A percentile compares a stretch with the other conserved stretches of the same genome.
Conservation (phyloP, 2,888 invertebrate species). For the Octonoba sinensis region DNA sequence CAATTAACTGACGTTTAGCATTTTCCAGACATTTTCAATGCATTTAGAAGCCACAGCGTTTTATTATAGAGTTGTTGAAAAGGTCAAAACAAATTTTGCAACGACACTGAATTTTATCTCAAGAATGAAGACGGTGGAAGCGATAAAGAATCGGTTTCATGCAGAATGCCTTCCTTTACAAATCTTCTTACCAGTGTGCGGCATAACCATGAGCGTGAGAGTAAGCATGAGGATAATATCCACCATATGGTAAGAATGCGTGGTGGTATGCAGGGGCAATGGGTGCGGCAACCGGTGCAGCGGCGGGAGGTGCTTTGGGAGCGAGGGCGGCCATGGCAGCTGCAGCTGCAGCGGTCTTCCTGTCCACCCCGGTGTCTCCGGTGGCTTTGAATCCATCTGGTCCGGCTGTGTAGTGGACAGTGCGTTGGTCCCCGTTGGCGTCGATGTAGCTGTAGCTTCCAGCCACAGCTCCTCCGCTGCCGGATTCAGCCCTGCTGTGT, state of each 20-base stretch:
- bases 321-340: constrained; percentile 61
- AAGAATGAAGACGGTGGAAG: no score
- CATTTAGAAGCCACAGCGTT: no score
- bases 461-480: constrained; percentile 20
- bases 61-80: no score
- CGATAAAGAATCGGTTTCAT: no score
- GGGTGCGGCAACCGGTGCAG: background rate
- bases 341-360: constrained; percentile 62
- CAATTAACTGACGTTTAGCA: no score
- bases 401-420: constrained; percentile 59
- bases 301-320: constrained; percentile 41
- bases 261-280: background rate
- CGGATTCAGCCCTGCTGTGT: constrained; percentile 41
- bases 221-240: background rate
- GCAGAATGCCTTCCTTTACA: no score
- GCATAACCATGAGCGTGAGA: background rate
- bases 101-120: no score
- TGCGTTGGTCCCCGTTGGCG: constrained; percentile 57
- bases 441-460: constrained; percentile 64
- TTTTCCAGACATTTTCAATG: no score
- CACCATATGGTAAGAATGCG: background rate
- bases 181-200: constrained; percentile 4
- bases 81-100: no score
- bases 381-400: constrained; percentile 59
- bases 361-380: constrained; percentile 65